Evolutionary conservation across 1,140 invertebrate genomes (phyloP), one percentile per base, ranked within the genome.

Genomic region (Euwallacea similis): DNA sequence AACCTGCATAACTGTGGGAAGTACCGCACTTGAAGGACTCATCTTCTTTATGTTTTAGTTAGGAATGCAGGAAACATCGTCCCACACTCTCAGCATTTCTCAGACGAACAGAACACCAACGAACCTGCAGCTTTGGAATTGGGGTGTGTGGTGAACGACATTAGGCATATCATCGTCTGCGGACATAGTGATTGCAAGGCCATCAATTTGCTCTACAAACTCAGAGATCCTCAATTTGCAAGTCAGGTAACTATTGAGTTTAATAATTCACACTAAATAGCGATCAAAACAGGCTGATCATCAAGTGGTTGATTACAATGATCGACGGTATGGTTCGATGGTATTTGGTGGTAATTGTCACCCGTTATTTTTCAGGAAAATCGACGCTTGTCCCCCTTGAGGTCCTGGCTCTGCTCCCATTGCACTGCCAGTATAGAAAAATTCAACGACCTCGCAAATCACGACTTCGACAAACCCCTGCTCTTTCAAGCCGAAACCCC

Each of bases 101-200:
- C 88, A 50, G 92, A 94, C 77, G 93, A 95, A 81, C 86, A 91
- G 75, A 93, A 91, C 6, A 93, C 94, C 74, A 96, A 95, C 75
- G 96, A 98, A 85, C 95, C 96, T 9, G 96, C 95, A 10, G 96
- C 95, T 7, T 82, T 98, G 72, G 96, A 98, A 84, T 85, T 98
- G 44, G 95, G 93, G 41, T 98, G 96, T 80, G 88, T 97, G 42
- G 87, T 95, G n/a, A 97, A 97, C 79, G 89, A 95, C 77, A 95
- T 98, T 56, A 87, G 90, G 65, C 94, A 98, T 81, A 90, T 98
- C 58, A 95, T 98, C 72, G 94, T 98, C 10, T 98, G 95, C 79
- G 97, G 97, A 0, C 97, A 98, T 81, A 97, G 95, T 56, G 97
- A 98, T 82, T 98, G 96, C 81, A 98, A 98, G 87, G 96, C 96